Percentiles rank a stretch among this genome's conserved stretches.
These are phyloP conservation scores for Norana najaformis DNA, from an alignment of 2,888 invertebrate species.

Conservation along the genomic window DNA sequence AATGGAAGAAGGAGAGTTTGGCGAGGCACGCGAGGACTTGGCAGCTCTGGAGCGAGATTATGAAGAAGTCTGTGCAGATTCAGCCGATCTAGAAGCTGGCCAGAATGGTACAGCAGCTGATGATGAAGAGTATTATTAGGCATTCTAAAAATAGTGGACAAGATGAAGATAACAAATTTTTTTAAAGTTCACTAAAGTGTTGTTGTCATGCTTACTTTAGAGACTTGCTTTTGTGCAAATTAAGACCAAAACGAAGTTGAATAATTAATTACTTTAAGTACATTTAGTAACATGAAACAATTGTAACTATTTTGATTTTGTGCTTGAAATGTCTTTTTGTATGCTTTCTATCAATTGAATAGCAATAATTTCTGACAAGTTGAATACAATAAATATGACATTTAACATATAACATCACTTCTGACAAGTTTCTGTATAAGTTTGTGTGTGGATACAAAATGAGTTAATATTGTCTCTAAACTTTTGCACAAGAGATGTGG, in stretches of 20 bases:
- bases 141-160: not conserved
- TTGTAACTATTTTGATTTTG: not conserved
- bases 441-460: not conserved
- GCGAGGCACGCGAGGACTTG: slow-evolving; percentile 10
- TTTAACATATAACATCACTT: not conserved
- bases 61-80: slow-evolving; percentile 15
- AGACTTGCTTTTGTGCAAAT: not conserved
- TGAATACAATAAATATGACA: not conserved
- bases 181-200: not conserved
- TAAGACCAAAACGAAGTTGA: not conserved
- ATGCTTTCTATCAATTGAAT: not conserved
- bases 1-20: slow-evolving; percentile 23
- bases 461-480: not conserved
- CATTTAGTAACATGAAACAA: not conserved
- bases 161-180: not conserved
- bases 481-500: not conserved
- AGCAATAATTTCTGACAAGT: not conserved
- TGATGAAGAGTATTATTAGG: slow-evolving; percentile 8
- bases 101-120: slow-evolving; percentile 19
- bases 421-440: not conserved
- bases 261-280: not conserved
- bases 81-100: not conserved
- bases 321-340: not conserved
- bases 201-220: not conserved
- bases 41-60: slow-evolving; percentile 8